Conservation (phyloP, 2,113 vertebrate genomes). For the Cyanocitta stelleri region DNA sequence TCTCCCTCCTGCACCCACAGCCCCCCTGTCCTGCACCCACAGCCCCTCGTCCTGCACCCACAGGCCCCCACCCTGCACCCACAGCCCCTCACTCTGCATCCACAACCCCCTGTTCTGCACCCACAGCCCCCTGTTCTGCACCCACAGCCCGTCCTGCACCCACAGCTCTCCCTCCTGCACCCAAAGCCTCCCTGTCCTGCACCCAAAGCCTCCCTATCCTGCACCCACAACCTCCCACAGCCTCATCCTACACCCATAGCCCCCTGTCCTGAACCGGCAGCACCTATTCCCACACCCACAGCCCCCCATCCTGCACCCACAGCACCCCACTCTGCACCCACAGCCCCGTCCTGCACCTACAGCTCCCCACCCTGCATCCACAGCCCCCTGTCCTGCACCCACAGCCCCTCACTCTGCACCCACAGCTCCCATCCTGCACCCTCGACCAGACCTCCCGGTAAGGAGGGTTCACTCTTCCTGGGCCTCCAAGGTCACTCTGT, state of each 20-base stretch:
- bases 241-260: too few relatives aligned
- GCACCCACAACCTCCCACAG: too few relatives aligned
- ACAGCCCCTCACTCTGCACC: rapidly evolving
- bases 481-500: not conserved
- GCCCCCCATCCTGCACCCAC: rapidly evolving
- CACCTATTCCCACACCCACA: not conserved
- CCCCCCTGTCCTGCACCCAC: not conserved
- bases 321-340: not conserved
- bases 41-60: rapidly evolving
- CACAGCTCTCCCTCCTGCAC: rapidly evolving
- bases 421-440: rapidly evolving
- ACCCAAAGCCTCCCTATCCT: too few relatives aligned
- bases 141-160: not conserved
- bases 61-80: rapidly evolving
- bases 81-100: not conserved
- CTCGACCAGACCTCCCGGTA: not conserved
- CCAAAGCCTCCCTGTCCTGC: rapidly evolving
- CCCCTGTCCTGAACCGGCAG: rapidly evolving
- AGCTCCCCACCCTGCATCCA: not conserved
- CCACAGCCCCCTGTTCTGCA: rapidly evolving
- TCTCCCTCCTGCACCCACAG: rapidly evolving
- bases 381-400: not conserved
- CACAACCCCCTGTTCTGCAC: not conserved
- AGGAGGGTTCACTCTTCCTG: not conserved
- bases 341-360: not conserved